A percentile compares a stretch with the other conserved stretches of the same genome.
These are phyloP conservation scores for Clivina fossor DNA, from an alignment of 2,888 invertebrate genomes.

Conservation along the genomic window DNA sequence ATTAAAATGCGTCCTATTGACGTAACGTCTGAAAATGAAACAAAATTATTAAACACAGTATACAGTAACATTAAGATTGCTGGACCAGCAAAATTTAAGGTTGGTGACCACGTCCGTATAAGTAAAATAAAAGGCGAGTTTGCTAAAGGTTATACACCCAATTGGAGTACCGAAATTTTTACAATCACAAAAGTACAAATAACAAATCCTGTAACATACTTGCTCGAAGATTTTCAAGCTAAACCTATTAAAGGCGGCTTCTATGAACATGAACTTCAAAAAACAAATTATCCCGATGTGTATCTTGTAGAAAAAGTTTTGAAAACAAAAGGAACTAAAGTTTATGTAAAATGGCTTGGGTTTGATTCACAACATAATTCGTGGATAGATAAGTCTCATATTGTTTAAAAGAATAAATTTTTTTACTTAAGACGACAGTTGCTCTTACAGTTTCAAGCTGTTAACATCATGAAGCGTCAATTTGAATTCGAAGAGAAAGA, in stretches of 20 bases:
- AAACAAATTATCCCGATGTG: slow-evolving; percentile 40
- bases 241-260: slow-evolving; percentile 43
- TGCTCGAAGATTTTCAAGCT: slow-evolving; percentile 42
- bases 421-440: too few relatives aligned
- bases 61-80: slow-evolving; percentile 42
- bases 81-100: slow-evolving; percentile 38
- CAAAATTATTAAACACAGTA: slow-evolving; percentile 38
- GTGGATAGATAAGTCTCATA: slow-evolving; percentile 41
- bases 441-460: too few relatives aligned
- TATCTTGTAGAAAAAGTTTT: slow-evolving; percentile 44
- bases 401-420: slow-evolving; percentile 21
- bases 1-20: slow-evolving; percentile 46
- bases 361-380: slow-evolving; percentile 42
- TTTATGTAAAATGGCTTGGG: slow-evolving; percentile 42
- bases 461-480: too few relatives aligned
- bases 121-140: slow-evolving; percentile 45
- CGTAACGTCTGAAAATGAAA: slow-evolving; percentile 44
- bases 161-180: slow-evolving; percentile 48
- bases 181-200: slow-evolving; percentile 42
- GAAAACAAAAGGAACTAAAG: slow-evolving; percentile 37
- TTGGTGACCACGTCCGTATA: slow-evolving; percentile 46
- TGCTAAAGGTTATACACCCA: slow-evolving; percentile 46
- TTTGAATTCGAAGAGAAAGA: too few relatives aligned
- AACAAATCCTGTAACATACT: slow-evolving; percentile 45
- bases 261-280: slow-evolving; percentile 43